Conservation (phyloP, 2,888 invertebrate species). For the Malacosoma neustria region DNA sequence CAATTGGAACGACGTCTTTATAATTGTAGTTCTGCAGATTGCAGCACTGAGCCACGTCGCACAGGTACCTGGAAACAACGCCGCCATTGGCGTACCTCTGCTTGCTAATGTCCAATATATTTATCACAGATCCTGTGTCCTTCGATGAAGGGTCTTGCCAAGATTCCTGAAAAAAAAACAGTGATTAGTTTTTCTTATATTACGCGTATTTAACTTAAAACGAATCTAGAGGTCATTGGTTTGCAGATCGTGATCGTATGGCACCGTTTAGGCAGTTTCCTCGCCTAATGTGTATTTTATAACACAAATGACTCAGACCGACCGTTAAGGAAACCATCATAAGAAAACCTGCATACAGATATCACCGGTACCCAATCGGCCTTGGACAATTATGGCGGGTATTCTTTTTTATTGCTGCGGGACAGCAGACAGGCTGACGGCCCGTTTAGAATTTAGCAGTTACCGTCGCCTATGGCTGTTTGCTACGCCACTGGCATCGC, state of each 20-base stretch:
- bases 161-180: conserved; percentile 65
- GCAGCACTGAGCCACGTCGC: conserved; percentile 79
- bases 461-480: too few species aligned
- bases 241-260: not conserved
- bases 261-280: not conserved
- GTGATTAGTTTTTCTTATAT: too few species aligned
- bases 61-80: conserved; percentile 74
- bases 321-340: not conserved
- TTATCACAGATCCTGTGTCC: conserved; percentile 75
- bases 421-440: too few species aligned
- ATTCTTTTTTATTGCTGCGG: too few species aligned
- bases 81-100: conserved; percentile 70
- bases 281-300: not conserved
- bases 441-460: too few species aligned
- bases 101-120: conserved; percentile 75
- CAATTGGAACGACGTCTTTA: conserved; percentile 76
- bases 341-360: not conserved
- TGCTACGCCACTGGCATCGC: too few species aligned
- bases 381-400: too few species aligned
- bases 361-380: not conserved
- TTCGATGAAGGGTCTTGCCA: conserved; percentile 72
- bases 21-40: conserved; percentile 80
- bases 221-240: not conserved
- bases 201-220: too few species aligned
- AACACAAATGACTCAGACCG: not conserved